A percentile compares a stretch with the other conserved stretches of the same genome.
Conservation (phyloP, 2,797 vertebrate genomes). For the Pseudocheirus occidentalis region DNA sequence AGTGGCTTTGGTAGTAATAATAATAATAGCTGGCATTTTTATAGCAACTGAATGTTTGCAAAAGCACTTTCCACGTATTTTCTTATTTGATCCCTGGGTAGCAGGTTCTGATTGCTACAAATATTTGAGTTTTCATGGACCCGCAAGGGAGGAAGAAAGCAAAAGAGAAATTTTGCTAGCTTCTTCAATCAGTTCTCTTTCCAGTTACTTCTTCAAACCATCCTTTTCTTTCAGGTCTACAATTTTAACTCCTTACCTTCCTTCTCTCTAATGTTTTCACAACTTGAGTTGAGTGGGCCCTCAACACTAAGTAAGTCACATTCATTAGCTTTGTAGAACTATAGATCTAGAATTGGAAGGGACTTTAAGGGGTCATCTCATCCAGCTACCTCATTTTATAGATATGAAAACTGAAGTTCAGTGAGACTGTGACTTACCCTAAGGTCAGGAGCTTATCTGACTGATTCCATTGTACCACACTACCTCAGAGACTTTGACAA, state of each 20-base stretch:
- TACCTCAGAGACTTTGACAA: not conserved
- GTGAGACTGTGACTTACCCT: not conserved
- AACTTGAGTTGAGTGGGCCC: not conserved
- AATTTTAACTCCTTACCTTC: not conserved
- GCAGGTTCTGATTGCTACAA: not conserved
- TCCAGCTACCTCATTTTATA: not conserved
- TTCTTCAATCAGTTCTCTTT: not conserved
- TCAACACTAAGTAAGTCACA: slow-evolving; percentile 27
- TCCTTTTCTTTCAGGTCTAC: slow-evolving; percentile 38
- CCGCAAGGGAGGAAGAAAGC: not conserved
- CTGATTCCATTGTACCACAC: not conserved
- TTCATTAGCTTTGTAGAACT: not conserved
- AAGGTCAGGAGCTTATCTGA: not conserved
- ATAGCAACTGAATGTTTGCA: not conserved
- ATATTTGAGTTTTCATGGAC: not conserved
- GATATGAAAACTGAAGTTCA: not conserved
- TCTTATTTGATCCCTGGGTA: not conserved
- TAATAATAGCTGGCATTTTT: not conserved
- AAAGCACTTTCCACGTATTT: not conserved
- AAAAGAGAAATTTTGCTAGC: not conserved
- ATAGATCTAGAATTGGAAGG: not conserved
- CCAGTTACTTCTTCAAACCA: not conserved
- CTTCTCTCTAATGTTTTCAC: not conserved
- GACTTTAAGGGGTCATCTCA: slow-evolving; percentile 39
- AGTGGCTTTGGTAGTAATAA: not conserved